These are phyloP conservation scores for Proales similis DNA, from an alignment of 1,140 invertebrate species.

Conservation along the genomic window DNA sequence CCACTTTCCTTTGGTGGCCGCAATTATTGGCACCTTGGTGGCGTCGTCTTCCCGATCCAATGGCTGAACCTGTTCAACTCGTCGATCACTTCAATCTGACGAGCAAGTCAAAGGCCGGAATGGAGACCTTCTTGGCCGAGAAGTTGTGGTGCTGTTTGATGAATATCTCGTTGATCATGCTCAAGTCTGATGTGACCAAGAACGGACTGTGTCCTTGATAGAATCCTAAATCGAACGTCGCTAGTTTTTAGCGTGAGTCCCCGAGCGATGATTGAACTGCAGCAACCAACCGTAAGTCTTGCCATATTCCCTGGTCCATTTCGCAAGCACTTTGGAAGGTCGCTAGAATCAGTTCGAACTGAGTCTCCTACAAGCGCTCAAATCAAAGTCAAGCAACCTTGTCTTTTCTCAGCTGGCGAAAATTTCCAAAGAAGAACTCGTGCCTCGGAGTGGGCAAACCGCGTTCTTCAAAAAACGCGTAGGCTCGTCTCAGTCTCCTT, in stretches of 20 bases:
- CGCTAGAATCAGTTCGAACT: neutral
- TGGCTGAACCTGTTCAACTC: conserved; percentile 3
- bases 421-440: conserved; percentile 25
- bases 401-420: conserved; percentile 11
- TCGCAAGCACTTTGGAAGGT: neutral
- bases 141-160: conserved; percentile 21
- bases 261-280: too few species aligned
- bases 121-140: conserved; percentile 11
- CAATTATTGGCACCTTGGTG: conserved; percentile 5
- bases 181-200: neutral
- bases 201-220: conserved; percentile 22
- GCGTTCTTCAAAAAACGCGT: conserved; percentile 9
- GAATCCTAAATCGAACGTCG: too few species aligned
- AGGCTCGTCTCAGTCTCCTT: neutral
- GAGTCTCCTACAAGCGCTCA: neutral
- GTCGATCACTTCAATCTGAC: too few species aligned
- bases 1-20: neutral
- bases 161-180: conserved; percentile 8
- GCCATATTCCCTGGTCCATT: neutral
- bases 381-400: neutral
- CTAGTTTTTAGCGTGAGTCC: too few species aligned
- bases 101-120: too few species aligned
- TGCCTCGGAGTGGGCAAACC: neutral
- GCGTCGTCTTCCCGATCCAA: conserved; percentile 18
- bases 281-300: conserved; percentile 10